Conservation (phyloP, 2,113 vertebrate species). For the Zosterops japonicus region DNA sequence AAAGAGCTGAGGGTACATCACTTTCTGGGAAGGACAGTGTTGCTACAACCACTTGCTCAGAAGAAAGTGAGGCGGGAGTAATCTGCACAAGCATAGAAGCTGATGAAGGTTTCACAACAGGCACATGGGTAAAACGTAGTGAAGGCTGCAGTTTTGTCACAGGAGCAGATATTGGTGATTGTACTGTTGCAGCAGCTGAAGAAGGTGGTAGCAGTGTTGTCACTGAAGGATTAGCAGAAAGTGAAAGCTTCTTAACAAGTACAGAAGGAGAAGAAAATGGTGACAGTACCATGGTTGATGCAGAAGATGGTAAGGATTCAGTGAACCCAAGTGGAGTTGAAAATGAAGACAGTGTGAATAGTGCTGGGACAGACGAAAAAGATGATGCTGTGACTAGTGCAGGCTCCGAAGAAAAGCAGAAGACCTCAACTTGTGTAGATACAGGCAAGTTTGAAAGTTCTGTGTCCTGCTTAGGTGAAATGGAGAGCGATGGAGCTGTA, state of each 20-base stretch:
- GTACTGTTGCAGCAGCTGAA: conserved; percentile 74
- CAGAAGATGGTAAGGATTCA: conserved; percentile 22
- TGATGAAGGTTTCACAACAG: conserved; percentile 70
- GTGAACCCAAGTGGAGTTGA: not conserved
- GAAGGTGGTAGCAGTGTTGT: conserved; percentile 67
- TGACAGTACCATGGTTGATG: conserved; percentile 52
- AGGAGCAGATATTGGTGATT: conserved; percentile 44
- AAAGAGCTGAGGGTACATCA: not conserved
- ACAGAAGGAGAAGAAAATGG: conserved; percentile 71
- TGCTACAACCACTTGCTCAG: conserved; percentile 70
- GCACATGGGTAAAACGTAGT: not conserved
- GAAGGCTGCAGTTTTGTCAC: not conserved
- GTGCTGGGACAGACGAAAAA: conserved; percentile 76
- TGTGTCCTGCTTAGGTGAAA: conserved; percentile 58
- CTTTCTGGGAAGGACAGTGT: conserved; percentile 31
- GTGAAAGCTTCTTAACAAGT: conserved; percentile 73
- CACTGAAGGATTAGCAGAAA: conserved; percentile 74
- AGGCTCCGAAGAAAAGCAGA: conserved; percentile 74
- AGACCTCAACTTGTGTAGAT: conserved; percentile 8
- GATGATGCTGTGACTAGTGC: conserved; percentile 83
- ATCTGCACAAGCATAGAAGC: conserved; percentile 77
- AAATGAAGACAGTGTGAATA: conserved; percentile 19
- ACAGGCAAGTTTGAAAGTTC: conserved; percentile 29
- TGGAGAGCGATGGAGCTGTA: conserved; percentile 77
- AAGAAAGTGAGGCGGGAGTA: not conserved